Evolutionary conservation across 1,140 invertebrate species (phyloP).

Genomic region (Notospermus geniculatus): DNA sequence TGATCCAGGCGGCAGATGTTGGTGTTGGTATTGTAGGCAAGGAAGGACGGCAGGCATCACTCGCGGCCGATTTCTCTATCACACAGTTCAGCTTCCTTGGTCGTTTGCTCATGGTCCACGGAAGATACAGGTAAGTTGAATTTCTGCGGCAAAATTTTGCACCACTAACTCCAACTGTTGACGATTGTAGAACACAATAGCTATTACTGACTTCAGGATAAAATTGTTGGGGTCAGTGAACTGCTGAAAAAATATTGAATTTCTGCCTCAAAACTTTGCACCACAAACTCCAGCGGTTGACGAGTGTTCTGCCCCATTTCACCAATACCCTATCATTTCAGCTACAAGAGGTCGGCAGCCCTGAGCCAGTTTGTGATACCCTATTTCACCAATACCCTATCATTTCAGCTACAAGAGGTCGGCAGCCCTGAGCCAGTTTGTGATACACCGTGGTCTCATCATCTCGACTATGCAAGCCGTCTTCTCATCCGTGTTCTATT

Average conservation of each 20-base stretch:
- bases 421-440: slow-evolving; percentile 94
- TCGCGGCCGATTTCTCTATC: slow-evolving; percentile 99
- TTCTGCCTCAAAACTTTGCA: neutral
- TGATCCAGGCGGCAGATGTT: slow-evolving; percentile 88
- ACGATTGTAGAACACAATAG: neutral
- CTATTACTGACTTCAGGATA: neutral
- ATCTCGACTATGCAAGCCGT: slow-evolving; percentile 99
- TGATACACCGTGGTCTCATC: slow-evolving; percentile 96
- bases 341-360: slow-evolving; percentile 93
- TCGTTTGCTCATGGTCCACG: slow-evolving; percentile 89
- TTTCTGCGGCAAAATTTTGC: too few relatives aligned
- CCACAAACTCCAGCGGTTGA: neutral
- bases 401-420: slow-evolving; percentile 85
- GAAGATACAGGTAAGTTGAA: slow-evolving; percentile 66
- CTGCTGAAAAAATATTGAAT: neutral
- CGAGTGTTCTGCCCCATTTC: slow-evolving; percentile 80
- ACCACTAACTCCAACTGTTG: too few relatives aligned
- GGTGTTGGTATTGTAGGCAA: slow-evolving; percentile 90
- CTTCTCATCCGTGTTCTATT: slow-evolving; percentile 98
- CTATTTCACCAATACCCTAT: too few relatives aligned
- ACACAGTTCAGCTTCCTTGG: slow-evolving; percentile 85
- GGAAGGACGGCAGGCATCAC: slow-evolving; percentile 91
- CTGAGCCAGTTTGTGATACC: slow-evolving; percentile 94
- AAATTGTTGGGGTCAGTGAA: neutral
- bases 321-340: too few relatives aligned